Evolutionary conservation across 2,797 vertebrate species (phyloP), one percentile per base, ranked within the genome.

Genomic region (Typhlichthys eigenmanni): DNA sequence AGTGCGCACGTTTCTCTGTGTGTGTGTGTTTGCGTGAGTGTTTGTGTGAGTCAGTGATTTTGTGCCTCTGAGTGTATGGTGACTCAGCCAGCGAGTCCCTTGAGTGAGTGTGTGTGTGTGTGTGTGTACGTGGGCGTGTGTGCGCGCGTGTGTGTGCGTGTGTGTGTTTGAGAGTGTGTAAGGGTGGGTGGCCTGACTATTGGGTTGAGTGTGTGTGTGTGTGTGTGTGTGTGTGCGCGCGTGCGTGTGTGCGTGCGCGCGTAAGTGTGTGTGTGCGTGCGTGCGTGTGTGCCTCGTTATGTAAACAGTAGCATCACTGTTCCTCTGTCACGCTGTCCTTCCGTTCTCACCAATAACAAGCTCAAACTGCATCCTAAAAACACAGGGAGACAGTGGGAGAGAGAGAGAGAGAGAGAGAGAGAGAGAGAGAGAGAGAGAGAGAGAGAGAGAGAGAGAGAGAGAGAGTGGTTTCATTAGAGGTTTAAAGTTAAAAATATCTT

Each of bases 291-390:
- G 68, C 81, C 68, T 83, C 48, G 67, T 89, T 90, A 89, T 87
- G 86, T 89, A 88, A 90, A 89, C 84, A 88, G 83, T 78, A 76
- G 84, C 87, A 89, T 90, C 89, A 86, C 82, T 88, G 85, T 86
- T 88, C 79, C 53, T 82, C 83, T 87, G 83, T 88, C 87, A 88
- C 82, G 83, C 75, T 87, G 74, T 75, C 72, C 85, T 88, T 83
- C 85, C 80, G 76, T 82, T 88, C 85, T 87, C 64, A 80, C 85
- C 80, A 81, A 80, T 84, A 87, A 88, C 81, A 82, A 85, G 83
- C 75, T 75, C 76, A 69, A 76, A 83, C 71, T 66, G 80, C 73
- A 68, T 82, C 78, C 87, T 89, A 80, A 84, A 79, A 76, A 84
- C 62, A 80, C 72, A 79, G 34, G 67, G 43, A 14, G 50, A 29